Percentiles rank a stretch among this genome's conserved stretches.
These are phyloP conservation scores for Campoplex nolae DNA, from an alignment of 2,888 invertebrate species.

Conservation along the genomic window DNA sequence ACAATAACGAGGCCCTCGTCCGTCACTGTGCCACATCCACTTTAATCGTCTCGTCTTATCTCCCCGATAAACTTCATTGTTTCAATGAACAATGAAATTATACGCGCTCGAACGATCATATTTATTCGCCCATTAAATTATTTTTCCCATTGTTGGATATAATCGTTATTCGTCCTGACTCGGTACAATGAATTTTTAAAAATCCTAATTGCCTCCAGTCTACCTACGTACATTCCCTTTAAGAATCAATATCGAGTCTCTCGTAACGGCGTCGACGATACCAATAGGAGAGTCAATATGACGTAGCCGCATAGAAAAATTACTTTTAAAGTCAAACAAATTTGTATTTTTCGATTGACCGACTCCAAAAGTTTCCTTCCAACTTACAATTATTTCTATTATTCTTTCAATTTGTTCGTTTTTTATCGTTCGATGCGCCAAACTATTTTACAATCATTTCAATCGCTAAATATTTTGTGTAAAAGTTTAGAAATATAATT, in stretches of 20 bases:
- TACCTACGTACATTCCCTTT: conserved; percentile 72
- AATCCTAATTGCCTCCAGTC: conserved; percentile 3
- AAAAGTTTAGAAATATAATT: not conserved
- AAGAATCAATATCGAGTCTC: conserved; percentile 76
- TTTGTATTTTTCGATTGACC: conserved; percentile 12
- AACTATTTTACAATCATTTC: not conserved
- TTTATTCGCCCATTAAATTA: conserved; percentile 47
- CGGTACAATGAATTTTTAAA: conserved; percentile 1
- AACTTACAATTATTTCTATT: not conserved
- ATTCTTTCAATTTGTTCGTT: not conserved
- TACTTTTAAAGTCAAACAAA: conserved; percentile 1
- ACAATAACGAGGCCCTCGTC: conserved; percentile 3
- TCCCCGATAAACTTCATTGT: conserved; percentile 42
- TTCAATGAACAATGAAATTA: conserved; percentile 44
- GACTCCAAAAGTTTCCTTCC: not conserved
- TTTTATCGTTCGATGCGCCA: too few species aligned
- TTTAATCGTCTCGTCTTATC: conserved; percentile 39
- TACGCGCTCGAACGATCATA: conserved; percentile 21
- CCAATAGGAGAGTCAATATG: conserved; percentile 62
- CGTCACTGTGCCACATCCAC: conserved; percentile 23
- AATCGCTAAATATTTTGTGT: not conserved
- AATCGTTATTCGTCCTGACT: conserved; percentile 11
- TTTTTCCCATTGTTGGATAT: conserved; percentile 2
- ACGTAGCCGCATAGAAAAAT: conserved; percentile 62
- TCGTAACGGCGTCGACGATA: conserved; percentile 58